Conservation (phyloP, 2,888 invertebrate species). For the Elegia similella region DNA sequence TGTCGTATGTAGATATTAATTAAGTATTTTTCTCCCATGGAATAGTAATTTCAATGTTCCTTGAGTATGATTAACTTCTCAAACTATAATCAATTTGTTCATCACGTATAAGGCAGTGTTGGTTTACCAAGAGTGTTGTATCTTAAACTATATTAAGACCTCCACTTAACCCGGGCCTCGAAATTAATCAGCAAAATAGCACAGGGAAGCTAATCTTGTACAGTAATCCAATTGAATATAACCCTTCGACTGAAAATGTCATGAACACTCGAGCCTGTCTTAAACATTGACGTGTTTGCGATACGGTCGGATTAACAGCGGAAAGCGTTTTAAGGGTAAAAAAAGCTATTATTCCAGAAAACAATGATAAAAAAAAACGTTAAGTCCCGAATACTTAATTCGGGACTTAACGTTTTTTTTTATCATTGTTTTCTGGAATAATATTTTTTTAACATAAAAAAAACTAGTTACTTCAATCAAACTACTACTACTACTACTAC, state of each 20-base stretch:
- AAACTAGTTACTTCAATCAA: too few relatives aligned
- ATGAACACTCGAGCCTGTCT: slow-evolving; percentile 27
- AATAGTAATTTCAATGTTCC: too few relatives aligned
- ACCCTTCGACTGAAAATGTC: slow-evolving; percentile 29
- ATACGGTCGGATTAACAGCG: slow-evolving; percentile 14
- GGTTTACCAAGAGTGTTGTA: neutral
- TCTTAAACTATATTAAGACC: neutral
- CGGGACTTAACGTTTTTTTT: too few relatives aligned
- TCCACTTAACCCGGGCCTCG: slow-evolving; percentile 5
- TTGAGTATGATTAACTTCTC: too few relatives aligned
- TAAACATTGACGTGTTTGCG: slow-evolving; percentile 25
- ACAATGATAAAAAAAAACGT: too few relatives aligned
- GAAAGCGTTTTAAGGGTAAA: neutral
- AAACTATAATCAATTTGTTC: neutral
- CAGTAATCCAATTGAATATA: slow-evolving; percentile 32
- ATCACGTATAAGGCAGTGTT: neutral
- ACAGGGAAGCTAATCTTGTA: slow-evolving; percentile 29
- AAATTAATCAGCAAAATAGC: slow-evolving; percentile 31
- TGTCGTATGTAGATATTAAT: too few relatives aligned
- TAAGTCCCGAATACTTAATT: too few relatives aligned
- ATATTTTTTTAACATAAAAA: too few relatives aligned
- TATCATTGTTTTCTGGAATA: too few relatives aligned
- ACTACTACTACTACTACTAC: too few relatives aligned
- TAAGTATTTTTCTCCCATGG: too few relatives aligned
- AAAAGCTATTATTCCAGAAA: too few relatives aligned